Evolutionary conservation across 2,797 vertebrate species (phyloP).

Genomic region (Thunnus albacares): DNA sequence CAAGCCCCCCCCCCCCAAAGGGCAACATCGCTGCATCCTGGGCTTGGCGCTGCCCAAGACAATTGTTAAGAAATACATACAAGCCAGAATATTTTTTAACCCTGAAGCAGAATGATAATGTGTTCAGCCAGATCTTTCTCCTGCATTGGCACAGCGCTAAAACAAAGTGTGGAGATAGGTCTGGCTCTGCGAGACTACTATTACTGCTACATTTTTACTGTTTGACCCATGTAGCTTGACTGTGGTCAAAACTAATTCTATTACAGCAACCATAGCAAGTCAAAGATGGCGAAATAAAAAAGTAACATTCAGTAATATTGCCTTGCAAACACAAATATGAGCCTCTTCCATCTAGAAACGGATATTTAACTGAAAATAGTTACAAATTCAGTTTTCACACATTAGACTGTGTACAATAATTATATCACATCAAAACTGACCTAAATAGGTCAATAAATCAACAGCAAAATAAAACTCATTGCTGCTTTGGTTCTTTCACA

Average conservation of each 20-base stretch:
- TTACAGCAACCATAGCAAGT: conserved; percentile 1
- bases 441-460: conserved; percentile 52
- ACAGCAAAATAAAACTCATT: conserved; percentile 36
- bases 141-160: no score
- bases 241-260: not conserved
- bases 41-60: no score
- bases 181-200: not conserved
- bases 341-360: not conserved
- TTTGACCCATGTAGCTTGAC: not conserved
- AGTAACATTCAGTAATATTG: conserved; percentile 6
- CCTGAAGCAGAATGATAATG: no score
- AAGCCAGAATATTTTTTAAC: no score
- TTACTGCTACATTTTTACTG: conserved; percentile 16
- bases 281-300: not conserved
- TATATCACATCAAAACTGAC: conserved; percentile 30
- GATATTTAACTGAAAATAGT: conserved; percentile 36
- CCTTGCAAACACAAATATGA: conserved; percentile 24
- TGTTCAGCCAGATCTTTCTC: no score
- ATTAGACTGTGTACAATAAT: conserved; percentile 39
- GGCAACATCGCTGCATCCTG: no score
- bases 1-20: no score
- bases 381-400: conserved; percentile 44
- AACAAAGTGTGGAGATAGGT: no score
- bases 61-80: no score
- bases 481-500: conserved; percentile 19